Conservation (phyloP, 2,888 invertebrate species). For the Diadromus collaris region DNA sequence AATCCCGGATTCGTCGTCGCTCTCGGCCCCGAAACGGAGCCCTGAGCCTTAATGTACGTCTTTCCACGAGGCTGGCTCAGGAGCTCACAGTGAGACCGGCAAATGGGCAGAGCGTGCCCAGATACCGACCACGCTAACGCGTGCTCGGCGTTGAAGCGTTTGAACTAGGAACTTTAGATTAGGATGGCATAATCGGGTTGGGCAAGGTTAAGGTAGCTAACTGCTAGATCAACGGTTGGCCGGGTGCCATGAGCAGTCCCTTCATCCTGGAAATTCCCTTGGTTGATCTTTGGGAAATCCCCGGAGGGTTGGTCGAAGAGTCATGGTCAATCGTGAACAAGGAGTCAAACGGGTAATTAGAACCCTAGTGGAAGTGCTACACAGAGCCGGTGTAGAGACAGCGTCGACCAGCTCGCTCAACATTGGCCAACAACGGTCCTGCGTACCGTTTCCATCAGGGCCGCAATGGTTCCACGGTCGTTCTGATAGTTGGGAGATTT, state of each 20-base stretch:
- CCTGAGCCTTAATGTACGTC: slow-evolving; percentile 16
- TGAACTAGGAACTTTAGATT: neutral
- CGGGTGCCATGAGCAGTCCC: neutral
- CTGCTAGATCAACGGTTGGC: slow-evolving; percentile 7
- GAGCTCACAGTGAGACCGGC: neutral
- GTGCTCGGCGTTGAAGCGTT: neutral
- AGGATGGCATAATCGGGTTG: slow-evolving; percentile 11
- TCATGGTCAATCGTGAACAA: neutral
- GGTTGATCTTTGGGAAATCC: neutral
- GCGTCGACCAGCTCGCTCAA: too few species aligned
- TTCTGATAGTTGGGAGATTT: neutral
- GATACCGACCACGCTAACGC: neutral
- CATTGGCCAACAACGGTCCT: too few species aligned
- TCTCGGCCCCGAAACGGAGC: slow-evolving; percentile 31
- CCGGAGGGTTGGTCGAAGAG: neutral
- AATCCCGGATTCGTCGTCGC: slow-evolving; percentile 56
- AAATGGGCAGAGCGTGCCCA: slow-evolving; percentile 35
- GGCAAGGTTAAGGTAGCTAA: slow-evolving; percentile 10
- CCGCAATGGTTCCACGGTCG: neutral
- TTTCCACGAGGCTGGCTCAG: neutral
- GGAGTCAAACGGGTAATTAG: neutral
- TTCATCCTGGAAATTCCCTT: neutral
- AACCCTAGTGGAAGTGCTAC: too few species aligned
- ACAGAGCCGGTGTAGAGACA: too few species aligned
- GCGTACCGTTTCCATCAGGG: too few species aligned